A percentile compares a stretch with the other conserved stretches of the same genome.
Evolutionary conservation across 2,113 vertebrate species (phyloP).

Genomic region (Monarcha castaneiventris): DNA sequence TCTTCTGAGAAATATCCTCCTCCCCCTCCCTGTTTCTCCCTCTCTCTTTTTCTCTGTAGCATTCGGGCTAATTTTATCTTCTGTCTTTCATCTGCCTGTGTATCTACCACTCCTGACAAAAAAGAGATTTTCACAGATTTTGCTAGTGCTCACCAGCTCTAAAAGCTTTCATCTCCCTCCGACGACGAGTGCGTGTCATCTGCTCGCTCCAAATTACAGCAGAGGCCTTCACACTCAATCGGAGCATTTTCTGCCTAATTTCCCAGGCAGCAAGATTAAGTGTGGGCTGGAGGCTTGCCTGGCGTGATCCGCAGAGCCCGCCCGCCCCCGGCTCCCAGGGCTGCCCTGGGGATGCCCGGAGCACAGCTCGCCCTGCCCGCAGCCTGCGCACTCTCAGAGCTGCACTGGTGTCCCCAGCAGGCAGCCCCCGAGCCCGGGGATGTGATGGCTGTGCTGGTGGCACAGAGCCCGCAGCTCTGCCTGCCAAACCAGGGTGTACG

Average conservation of each 20-base stretch:
- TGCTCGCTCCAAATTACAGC: slow-evolving; percentile 62
- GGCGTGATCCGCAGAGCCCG: background rate
- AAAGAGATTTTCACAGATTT: slow-evolving; percentile 60
- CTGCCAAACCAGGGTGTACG: background rate
- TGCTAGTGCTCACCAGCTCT: slow-evolving; percentile 57
- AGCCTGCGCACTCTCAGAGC: rapidly evolving
- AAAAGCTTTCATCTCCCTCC: slow-evolving; percentile 65
- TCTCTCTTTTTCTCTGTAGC: background rate
- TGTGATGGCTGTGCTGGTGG: background rate
- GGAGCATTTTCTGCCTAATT: slow-evolving; percentile 68
- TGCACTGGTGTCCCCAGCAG: rapidly evolving
- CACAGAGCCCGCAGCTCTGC: background rate
- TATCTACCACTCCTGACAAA: slow-evolving; percentile 57
- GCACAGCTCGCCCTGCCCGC: background rate
- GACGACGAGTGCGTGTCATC: slow-evolving; percentile 39
- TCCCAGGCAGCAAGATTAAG: slow-evolving; percentile 54
- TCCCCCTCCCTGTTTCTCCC: background rate
- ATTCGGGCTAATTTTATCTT: slow-evolving; percentile 60
- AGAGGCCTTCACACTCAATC: slow-evolving; percentile 49
- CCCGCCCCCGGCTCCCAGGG: background rate
- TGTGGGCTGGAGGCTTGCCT: background rate
- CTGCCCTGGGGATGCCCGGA: background rate
- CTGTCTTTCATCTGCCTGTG: slow-evolving; percentile 64
- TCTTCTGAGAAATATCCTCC: background rate
- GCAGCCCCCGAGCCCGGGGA: rapidly evolving